Percentiles rank a stretch among this genome's conserved stretches.
phyloP scores from a whole-genome alignment of 2,888 invertebrate genomes.

The Blastobasis adustella region DNA sequence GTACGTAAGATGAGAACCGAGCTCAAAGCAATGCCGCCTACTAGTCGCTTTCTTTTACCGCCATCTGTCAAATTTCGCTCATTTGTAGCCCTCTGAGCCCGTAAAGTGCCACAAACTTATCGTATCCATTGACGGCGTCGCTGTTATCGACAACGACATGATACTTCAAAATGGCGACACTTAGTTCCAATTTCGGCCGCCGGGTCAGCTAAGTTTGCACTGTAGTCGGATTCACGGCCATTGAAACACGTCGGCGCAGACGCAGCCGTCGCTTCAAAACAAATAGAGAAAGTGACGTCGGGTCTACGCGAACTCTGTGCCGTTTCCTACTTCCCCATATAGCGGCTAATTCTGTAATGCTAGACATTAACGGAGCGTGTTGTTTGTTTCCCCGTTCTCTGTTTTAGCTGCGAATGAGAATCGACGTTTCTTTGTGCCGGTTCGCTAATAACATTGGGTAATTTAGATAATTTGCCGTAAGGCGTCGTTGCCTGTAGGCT shows the following conservation, averaged over 20 bases:
- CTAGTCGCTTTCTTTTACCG: constrained; percentile 8
- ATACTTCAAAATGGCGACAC: too few relatives aligned
- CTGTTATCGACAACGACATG: too few relatives aligned
- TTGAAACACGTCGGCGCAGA: constrained; percentile 14
- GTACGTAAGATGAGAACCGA: not conserved
- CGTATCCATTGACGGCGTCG: too few relatives aligned
- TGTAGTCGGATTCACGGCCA: not conserved
- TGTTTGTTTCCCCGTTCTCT: too few relatives aligned
- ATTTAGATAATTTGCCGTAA: not conserved
- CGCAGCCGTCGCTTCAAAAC: constrained; percentile 45
- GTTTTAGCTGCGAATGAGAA: too few relatives aligned
- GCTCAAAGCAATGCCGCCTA: constrained; percentile 9
- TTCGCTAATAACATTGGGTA: not conserved
- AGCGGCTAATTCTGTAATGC: constrained; percentile 7
- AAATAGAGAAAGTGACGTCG: constrained; percentile 63
- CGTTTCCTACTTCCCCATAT: constrained; percentile 49
- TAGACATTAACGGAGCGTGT: not conserved
- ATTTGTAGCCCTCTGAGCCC: too few relatives aligned
- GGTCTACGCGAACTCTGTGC: constrained; percentile 44
- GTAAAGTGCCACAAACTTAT: too few relatives aligned
- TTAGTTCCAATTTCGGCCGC: too few relatives aligned
- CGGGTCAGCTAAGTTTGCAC: too few relatives aligned
- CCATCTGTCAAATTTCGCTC: too few relatives aligned
- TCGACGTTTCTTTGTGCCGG: too few relatives aligned
- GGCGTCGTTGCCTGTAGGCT: not conserved